These are phyloP conservation scores for Phodopus roborovskii DNA, from an alignment of 2,113 vertebrate genomes.

Conservation along the genomic window DNA sequence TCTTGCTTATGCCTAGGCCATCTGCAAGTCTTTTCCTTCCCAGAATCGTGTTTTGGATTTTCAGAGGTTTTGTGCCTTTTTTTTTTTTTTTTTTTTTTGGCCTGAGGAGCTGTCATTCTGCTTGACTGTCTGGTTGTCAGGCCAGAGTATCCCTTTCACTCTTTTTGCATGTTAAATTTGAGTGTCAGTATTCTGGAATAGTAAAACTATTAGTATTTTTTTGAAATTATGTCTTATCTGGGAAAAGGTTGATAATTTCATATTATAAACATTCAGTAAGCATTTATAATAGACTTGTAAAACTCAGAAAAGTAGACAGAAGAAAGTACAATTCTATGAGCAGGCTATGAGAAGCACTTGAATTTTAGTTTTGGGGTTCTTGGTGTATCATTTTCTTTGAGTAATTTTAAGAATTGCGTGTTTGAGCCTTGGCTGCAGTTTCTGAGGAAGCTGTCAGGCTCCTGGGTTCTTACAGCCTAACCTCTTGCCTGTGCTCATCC, in stretches of 20 bases:
- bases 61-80: conserved; percentile 33
- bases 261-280: background rate
- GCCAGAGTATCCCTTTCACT: background rate
- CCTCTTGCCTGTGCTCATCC: background rate
- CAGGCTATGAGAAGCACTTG: background rate
- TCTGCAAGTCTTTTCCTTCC: conserved; percentile 69
- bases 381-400: background rate
- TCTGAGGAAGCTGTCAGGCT: background rate
- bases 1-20: conserved; percentile 71
- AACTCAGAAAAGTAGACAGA: background rate
- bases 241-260: background rate
- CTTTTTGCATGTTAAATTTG: background rate
- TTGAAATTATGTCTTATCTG: background rate
- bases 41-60: conserved; percentile 61
- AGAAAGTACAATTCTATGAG: background rate
- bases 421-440: background rate
- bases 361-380: background rate
- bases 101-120: conserved; percentile 37
- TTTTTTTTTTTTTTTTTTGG: background rate
- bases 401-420: background rate
- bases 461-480: background rate
- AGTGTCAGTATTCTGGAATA: background rate
- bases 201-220: background rate
- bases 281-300: background rate
- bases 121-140: conserved; percentile 67